Evolutionary conservation across 1,140 invertebrate genomes (phyloP), one percentile per base, ranked within the genome.

Genomic region (Cephus cinctus): DNA sequence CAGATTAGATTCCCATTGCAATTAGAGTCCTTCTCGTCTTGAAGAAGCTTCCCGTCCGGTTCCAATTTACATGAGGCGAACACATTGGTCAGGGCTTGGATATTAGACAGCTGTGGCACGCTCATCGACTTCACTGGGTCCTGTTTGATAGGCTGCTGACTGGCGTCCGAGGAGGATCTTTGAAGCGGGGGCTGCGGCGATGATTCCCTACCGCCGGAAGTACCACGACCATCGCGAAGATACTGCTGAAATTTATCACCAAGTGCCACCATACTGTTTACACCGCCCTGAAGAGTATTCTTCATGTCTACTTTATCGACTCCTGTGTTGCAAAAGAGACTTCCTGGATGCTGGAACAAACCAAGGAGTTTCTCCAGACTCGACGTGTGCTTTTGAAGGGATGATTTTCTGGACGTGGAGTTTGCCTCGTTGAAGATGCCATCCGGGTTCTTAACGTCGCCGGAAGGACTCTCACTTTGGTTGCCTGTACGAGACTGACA

Each of bases 161-260:
- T 15, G n/a, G 39, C 15, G 18, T 11, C 15, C 25, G 25, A 27
- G 25, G 25, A 27, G 6, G 25, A n/a, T 27, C 25, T 32, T n/a
- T n/a, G n/a, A n/a, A 11, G 25, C 9, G 12, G 31, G 19, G 43
- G 45, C 18, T n/a, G 21, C 16, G 38, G 18, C 18, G 41, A 14
- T 41, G 36, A 21, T 44, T 16, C 25, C 25, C 32, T 19, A 41
- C 43, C 23, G 15, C 32, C 15, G 25, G 20, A 27, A 9, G 12
- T 22, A 5, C 42, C 43, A 36, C 38, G 50, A 3, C 54, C 36
- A 1, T 67, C 65, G 1, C 59, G 49, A 39, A 69, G 34, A 36
- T 65, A 69, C 32, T 65, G 61, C 23, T 69, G 64, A 36, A 69
- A 47, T 30, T 52, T 69, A 35, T 64, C 63, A 23, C 63, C 65